Evolutionary conservation across 2,888 invertebrate species (phyloP).

Genomic region (Shargacucullia verbasci): DNA sequence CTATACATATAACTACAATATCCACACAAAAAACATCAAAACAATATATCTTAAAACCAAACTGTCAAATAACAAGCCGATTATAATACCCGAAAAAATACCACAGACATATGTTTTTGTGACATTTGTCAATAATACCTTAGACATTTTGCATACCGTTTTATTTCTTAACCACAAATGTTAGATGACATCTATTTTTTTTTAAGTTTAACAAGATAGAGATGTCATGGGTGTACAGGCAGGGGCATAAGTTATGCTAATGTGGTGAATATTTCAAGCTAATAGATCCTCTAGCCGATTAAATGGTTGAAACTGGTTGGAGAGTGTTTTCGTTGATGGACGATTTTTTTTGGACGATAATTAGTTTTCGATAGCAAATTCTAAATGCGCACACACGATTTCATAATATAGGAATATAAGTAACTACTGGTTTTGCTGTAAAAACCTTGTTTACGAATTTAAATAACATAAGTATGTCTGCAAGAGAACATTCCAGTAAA

Average conservation of each 20-base stretch:
- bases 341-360: slow-evolving; percentile 20
- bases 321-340: slow-evolving; percentile 12
- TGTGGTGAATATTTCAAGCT: slow-evolving; percentile 79
- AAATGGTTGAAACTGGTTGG: slow-evolving; percentile 63
- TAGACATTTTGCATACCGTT: slow-evolving; percentile 32
- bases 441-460: too few species aligned
- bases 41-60: slow-evolving; percentile 3
- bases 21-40: not conserved
- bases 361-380: too few species aligned
- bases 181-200: slow-evolving; percentile 48
- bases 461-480: too few species aligned
- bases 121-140: too few species aligned
- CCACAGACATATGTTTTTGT: slow-evolving; percentile 25
- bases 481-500: too few species aligned
- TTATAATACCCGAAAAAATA: slow-evolving; percentile 26
- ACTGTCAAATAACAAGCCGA: slow-evolving; percentile 9
- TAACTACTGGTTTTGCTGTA: too few species aligned
- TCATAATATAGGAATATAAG: too few species aligned
- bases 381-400: too few species aligned
- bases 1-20: too few species aligned
- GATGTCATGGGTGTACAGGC: slow-evolving; percentile 64
- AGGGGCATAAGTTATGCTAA: slow-evolving; percentile 77
- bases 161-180: slow-evolving; percentile 20
- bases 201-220: slow-evolving; percentile 65
- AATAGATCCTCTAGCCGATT: slow-evolving; percentile 72